Evolutionary conservation across 2,797 vertebrate genomes (phyloP).

Genomic region (Periparus ater): DNA sequence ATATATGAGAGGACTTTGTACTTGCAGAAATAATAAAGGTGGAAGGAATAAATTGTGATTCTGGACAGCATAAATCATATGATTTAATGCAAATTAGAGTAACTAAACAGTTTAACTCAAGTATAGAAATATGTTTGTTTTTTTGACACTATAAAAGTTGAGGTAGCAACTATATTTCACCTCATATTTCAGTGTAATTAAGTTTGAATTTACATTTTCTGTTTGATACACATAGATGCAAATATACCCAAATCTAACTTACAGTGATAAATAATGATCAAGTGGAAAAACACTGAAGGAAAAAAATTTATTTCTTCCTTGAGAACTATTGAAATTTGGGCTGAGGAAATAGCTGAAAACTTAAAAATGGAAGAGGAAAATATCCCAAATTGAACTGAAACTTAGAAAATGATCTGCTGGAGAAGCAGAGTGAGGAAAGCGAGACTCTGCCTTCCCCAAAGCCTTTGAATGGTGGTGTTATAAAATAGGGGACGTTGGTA

Average conservation of each 20-base stretch:
- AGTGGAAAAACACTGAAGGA: not conserved
- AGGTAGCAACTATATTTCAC: not conserved
- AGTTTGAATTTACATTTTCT: conserved; percentile 5
- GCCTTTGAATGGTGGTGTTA: not conserved
- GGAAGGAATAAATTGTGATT: not conserved
- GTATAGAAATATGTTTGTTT: not conserved
- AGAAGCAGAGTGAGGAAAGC: not conserved
- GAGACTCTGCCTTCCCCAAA: not conserved
- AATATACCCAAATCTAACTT: not conserved
- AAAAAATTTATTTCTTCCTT: not conserved
- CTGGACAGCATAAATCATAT: not conserved
- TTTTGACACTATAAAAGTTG: not conserved
- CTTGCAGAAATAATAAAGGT: not conserved
- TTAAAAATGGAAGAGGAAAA: not conserved
- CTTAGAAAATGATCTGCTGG: not conserved
- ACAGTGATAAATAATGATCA: not conserved
- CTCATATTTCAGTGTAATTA: conserved; percentile 20
- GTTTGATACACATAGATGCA: not conserved
- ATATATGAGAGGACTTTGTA: not conserved
- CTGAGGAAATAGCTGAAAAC: not conserved
- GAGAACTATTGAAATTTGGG: not conserved
- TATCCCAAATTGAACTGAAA: not conserved
- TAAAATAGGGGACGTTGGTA: not conserved
- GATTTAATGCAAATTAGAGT: not conserved
- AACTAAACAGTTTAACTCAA: not conserved